Evolutionary conservation across 1,140 invertebrate genomes (phyloP).

Genomic region (Ceratosolen fusciceps): DNA sequence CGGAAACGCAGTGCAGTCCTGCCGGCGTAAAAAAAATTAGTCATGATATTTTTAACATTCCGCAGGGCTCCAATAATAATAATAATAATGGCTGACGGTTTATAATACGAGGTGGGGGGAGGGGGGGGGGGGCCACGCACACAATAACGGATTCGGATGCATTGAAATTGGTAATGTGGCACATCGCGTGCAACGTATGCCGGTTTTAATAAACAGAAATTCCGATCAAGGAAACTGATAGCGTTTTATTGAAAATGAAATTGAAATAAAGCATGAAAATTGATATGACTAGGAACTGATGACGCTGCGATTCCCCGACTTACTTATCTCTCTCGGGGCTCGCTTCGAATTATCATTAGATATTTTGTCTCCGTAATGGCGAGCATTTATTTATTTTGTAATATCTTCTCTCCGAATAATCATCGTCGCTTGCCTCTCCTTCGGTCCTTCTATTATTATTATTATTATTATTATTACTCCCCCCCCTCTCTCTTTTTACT

Average conservation of each 20-base stretch:
- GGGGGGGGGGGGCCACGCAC: no score
- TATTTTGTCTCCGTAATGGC: background rate
- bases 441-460: no score
- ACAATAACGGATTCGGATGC: background rate
- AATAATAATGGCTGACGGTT: no score
- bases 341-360: background rate
- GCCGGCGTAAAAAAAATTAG: background rate
- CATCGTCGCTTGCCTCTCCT: no score
- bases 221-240: conserved; percentile 6
- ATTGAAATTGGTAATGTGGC: background rate
- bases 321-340: background rate
- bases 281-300: background rate
- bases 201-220: background rate
- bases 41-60: background rate
- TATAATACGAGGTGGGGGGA: background rate
- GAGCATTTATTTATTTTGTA: background rate
- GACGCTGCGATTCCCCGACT: background rate
- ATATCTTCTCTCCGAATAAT: no score
- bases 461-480: no score
- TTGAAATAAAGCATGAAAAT: conserved; percentile 4
- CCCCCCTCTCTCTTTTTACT: no score
- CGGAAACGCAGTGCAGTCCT: background rate
- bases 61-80: background rate
- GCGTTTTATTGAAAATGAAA: background rate
- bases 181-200: background rate